phyloP scores from a whole-genome alignment of 1,140 invertebrate species.

The Aphidius gifuensis region DNA sequence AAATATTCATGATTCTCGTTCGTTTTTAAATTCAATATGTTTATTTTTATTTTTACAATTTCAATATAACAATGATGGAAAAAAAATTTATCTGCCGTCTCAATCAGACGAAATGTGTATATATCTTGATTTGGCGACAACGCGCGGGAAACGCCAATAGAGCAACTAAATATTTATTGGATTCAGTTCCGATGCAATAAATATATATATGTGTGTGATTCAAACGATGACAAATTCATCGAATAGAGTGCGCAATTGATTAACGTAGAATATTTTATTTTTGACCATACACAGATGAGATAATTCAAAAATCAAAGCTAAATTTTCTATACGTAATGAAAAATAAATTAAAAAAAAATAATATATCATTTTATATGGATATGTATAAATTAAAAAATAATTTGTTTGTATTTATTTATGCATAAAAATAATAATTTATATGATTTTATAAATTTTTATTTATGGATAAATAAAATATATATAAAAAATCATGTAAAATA shows the following conservation, averaged over 20 bases:
- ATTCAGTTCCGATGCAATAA: slow-evolving; percentile 22
- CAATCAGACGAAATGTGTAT: slow-evolving; percentile 5
- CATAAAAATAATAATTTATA: not conserved
- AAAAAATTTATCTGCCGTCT: too few relatives aligned
- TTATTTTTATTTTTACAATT: too few relatives aligned
- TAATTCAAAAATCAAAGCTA: not conserved
- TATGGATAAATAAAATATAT: not conserved
- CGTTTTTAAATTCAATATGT: too few relatives aligned
- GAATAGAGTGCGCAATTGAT: slow-evolving; percentile 32
- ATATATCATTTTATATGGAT: too few relatives aligned
- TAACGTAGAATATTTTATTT: slow-evolving; percentile 10
- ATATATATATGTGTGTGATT: slow-evolving; percentile 4
- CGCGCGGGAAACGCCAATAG: slow-evolving; percentile 13
- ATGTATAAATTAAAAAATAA: too few relatives aligned
- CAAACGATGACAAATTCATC: slow-evolving; percentile 29
- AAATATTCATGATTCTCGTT: too few relatives aligned
- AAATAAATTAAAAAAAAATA: not conserved
- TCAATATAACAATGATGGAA: too few relatives aligned
- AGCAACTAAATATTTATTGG: slow-evolving; percentile 27
- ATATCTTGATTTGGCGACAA: slow-evolving; percentile 4
- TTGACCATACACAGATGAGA: not conserved
- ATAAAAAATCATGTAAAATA: too few relatives aligned
- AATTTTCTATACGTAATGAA: not conserved
- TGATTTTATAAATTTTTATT: too few relatives aligned
- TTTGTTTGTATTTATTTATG: not conserved